phyloP scores from a whole-genome alignment of 2,797 vertebrate genomes.

The Rallus crepitans region DNA sequence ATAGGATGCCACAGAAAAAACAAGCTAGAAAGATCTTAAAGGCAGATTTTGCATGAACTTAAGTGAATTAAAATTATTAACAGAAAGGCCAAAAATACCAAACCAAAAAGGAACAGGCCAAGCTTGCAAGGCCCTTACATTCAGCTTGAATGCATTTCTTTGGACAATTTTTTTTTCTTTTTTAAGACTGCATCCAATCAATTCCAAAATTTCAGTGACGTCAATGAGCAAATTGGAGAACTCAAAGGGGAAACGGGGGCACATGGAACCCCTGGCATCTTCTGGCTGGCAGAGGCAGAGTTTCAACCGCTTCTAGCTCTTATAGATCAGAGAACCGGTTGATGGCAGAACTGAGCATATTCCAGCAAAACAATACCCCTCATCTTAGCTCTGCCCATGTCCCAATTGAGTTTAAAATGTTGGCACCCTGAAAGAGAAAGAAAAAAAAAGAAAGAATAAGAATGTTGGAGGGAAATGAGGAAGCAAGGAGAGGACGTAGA shows the following conservation, averaged over 20 bases:
- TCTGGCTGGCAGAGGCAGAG: constrained; percentile 64
- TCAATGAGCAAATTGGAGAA: constrained; percentile 60
- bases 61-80: constrained; percentile 48
- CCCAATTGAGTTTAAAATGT: constrained; percentile 68
- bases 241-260: constrained; percentile 27
- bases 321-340: constrained; percentile 69
- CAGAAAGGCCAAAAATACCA: constrained; percentile 41
- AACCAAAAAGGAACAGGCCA: constrained; percentile 58
- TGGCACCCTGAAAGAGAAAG: constrained; percentile 68
- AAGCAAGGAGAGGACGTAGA: constrained; percentile 38
- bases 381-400: constrained; percentile 73
- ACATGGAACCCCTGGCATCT: constrained; percentile 64
- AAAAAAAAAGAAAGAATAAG: constrained; percentile 69
- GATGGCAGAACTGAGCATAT: constrained; percentile 67
- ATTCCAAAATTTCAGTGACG: constrained; percentile 60
- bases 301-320: constrained; percentile 68
- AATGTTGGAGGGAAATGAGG: constrained; percentile 43
- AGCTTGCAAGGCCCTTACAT: constrained; percentile 62
- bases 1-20: constrained; percentile 33
- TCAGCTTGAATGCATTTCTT: constrained; percentile 60
- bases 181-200: constrained; percentile 56
- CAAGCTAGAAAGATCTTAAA: constrained; percentile 27
- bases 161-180: constrained; percentile 35
- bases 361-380: constrained; percentile 72
- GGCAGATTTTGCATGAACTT: constrained; percentile 41